Evolutionary conservation across 2,888 invertebrate species (phyloP), one percentile per base, ranked within the genome.

Genomic region (Drosophila subsilvestris): DNA sequence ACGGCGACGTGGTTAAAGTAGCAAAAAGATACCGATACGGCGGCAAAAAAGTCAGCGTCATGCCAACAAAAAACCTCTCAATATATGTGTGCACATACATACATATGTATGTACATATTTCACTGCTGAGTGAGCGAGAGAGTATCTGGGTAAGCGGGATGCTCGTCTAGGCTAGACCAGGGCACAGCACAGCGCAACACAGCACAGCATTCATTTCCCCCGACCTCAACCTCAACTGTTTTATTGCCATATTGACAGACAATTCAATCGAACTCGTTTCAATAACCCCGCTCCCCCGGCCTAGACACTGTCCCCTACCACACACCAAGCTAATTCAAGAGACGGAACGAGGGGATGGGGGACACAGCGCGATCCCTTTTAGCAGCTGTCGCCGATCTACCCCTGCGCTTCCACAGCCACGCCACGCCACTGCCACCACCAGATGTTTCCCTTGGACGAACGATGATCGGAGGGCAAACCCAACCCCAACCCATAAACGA

Each of bases 241-340:
- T 82, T 79, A 82, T 79, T 74, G 75, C 75, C 66, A 42, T 77
- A 76, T 77, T 76, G 78, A 76, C 76, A 78, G 81, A 78, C 86
- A 86, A 81, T 80, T 86, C 86, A 82, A 82, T 82, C 69, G 76
- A 68, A 62, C 73, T 62, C 50, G 54, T 63, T 65, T 73, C 73
- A 80, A 77, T 78, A 67, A 67, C 54, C 56, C 58, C 57, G 7
- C 37, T n/a, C 63, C 57, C 53, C 54, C 61, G 75, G 32, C 12
- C 32, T 5, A 32, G 32, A 12, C 32, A 12, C 10, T 3, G 5
- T 3, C 5, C 12, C 32, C 32, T 32, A 32, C 66, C 74, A 63
- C 37, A 37, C 37, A 37, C 14, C 37, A 14, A 73, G 79, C 76
- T 71, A 81, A 79, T 63, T 67, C 60, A 63, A 69, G 59, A 42